These are phyloP conservation scores for Spilosoma lubricipeda DNA, from an alignment of 2,888 invertebrate species.

Conservation along the genomic window DNA sequence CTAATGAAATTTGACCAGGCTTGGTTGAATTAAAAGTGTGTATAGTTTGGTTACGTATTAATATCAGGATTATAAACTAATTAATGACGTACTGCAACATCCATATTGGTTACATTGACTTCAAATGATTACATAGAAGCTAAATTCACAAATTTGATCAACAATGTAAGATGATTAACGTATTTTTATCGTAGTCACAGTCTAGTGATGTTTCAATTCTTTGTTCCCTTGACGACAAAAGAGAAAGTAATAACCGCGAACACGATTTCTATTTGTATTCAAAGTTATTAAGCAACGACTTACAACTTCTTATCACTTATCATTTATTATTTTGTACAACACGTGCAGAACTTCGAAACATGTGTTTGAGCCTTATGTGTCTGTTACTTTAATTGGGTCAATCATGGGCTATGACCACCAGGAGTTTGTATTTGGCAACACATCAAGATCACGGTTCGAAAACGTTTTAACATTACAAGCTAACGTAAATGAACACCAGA, in stretches of 20 bases:
- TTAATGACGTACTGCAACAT: neutral
- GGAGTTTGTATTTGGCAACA: neutral
- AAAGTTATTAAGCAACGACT: constrained; percentile 42
- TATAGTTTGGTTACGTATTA: neutral
- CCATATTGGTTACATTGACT: constrained; percentile 8
- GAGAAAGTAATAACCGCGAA: constrained; percentile 64
- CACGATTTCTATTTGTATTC: constrained; percentile 37
- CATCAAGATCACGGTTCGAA: neutral
- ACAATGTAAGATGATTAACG: constrained; percentile 65
- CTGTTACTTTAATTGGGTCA: neutral
- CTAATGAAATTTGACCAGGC: neutral
- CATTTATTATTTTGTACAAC: constrained; percentile 7
- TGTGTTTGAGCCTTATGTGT: neutral
- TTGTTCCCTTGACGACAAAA: constrained; percentile 59
- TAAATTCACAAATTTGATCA: constrained; percentile 45
- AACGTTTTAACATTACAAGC: neutral
- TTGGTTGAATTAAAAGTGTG: neutral
- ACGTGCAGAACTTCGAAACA: neutral
- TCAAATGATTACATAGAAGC: constrained; percentile 33
- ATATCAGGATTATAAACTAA: neutral
- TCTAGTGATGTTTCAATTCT: constrained; percentile 61
- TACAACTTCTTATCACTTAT: constrained; percentile 23
- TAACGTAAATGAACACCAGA: neutral
- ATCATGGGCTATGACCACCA: neutral
- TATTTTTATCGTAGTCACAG: constrained; percentile 61